Conservation (phyloP, 2,888 invertebrate genomes). For the Caenorhabditis becei region DNA sequence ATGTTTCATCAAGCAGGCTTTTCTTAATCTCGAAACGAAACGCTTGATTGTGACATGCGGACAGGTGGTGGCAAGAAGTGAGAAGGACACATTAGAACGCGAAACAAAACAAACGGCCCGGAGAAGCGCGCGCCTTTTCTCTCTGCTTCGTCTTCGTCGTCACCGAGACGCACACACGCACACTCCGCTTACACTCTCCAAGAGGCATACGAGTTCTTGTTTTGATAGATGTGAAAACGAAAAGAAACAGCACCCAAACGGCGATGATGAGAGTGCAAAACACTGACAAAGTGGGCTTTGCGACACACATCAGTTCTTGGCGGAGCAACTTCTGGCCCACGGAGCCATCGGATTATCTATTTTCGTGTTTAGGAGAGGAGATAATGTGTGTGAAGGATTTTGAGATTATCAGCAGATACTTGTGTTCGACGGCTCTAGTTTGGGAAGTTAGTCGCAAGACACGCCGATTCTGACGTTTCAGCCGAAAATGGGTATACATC, state of each 20-base stretch:
- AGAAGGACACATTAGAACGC: slow-evolving; percentile 10
- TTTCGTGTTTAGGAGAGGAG: not conserved
- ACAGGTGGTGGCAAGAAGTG: slow-evolving; percentile 4
- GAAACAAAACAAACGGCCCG: slow-evolving; percentile 13
- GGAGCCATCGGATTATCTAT: not conserved
- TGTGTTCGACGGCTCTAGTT: not conserved
- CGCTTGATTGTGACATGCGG: slow-evolving; percentile 3
- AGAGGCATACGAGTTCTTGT: slow-evolving; percentile 38
- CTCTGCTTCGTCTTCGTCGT: slow-evolving; percentile 5
- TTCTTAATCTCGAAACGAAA: not conserved
- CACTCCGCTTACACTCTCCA: slow-evolving; percentile 3
- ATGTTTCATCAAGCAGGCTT: not conserved
- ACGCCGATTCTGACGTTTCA: not conserved
- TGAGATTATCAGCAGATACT: not conserved
- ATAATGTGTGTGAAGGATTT: not conserved
- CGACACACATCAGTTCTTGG: not conserved
- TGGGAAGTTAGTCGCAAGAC: not conserved
- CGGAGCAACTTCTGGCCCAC: not conserved
- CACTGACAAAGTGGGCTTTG: not conserved
- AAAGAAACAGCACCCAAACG: not conserved
- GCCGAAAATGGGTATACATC: not conserved
- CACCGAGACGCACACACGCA: not conserved
- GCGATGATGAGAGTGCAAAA: slow-evolving; percentile 5
- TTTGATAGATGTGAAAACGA: slow-evolving; percentile 22
- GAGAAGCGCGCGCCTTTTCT: slow-evolving; percentile 4